These are phyloP conservation scores for Mythimna loreyi DNA, from an alignment of 2,888 invertebrate species.

Conservation along the genomic window DNA sequence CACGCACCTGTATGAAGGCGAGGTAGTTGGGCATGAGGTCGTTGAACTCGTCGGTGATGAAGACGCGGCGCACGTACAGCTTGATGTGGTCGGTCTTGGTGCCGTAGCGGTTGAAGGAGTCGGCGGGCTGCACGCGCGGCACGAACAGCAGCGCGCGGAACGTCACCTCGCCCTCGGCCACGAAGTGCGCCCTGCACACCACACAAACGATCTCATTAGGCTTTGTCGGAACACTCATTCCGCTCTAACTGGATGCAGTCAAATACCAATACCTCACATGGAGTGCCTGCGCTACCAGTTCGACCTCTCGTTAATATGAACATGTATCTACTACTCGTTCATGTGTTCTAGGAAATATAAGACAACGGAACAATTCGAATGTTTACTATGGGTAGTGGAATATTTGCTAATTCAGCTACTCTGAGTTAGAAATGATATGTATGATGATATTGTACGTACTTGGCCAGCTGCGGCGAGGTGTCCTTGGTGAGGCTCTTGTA, in stretches of 20 bases:
- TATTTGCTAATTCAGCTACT: background rate
- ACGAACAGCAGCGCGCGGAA: conserved; percentile 99
- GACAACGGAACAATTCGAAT: too few species aligned
- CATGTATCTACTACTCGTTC: too few species aligned
- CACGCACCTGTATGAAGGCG: conserved; percentile 94
- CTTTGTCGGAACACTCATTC: too few species aligned
- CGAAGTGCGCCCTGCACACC: conserved; percentile 94
- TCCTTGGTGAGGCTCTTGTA: conserved; percentile 99
- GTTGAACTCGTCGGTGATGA: conserved; percentile 99
- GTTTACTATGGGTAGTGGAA: too few species aligned
- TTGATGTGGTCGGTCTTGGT: conserved; percentile 98
- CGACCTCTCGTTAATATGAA: too few species aligned
- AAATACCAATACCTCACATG: too few species aligned
- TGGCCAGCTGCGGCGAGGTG: conserved; percentile 94
- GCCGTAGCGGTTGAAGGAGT: conserved; percentile 99
- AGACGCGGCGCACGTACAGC: conserved; percentile 99
- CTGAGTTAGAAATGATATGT: background rate
- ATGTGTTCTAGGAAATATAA: too few species aligned
- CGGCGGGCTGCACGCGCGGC: conserved; percentile 97
- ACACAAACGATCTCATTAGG: too few species aligned
- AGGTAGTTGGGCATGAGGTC: conserved; percentile 99
- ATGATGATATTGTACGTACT: conserved; percentile 71
- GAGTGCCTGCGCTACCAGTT: too few species aligned
- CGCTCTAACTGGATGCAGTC: too few species aligned
- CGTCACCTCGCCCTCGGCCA: conserved; percentile 99